Base-by-base conservation (phyloP, 2,797 vertebrate genomes). In the Vultur gryphus region DNA sequence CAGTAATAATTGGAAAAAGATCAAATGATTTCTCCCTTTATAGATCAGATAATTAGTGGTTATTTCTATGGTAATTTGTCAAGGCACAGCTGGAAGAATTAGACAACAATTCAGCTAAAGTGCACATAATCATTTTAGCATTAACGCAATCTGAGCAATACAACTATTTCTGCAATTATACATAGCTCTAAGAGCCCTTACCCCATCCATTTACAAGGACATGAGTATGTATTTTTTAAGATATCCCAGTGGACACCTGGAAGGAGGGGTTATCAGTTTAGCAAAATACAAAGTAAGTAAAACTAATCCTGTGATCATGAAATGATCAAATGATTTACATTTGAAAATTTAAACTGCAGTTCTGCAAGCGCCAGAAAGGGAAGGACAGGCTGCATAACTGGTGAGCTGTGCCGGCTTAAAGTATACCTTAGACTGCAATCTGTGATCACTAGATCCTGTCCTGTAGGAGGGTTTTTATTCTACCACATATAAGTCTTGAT, bases 1-100 rank as follows among this genome's bases (percentile, higher is more conserved):
- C 73, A 58, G 87, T 86, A 95, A 94, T 84, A 94, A 94, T 78
- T 90, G 79, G 54, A 25, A 94, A 96, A 84, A 94, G 89, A 94
- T 95, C 87, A 96, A 95, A 95, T 79, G 24, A 93, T 95, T 84
- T 90, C 61, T 92, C 46, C 65, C 69, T 91, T 92, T 97, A 94
- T 91, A 93, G 93, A 95, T 95, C 79, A 95, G 95, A 89, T 91
- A 96, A 96, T 95, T 93, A 93, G 93, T 95, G 67, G 96, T 90
- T 96, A 90, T 90, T 95, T 93, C 91, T 95, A 35, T 51, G 82
- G 82, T 76, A 96, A 94, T 96, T 96, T 87, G 58, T 94, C 85
- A 93, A 81, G 91, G 80, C 91, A 92, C 84, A 96, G 93, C 81
- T 93, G 89, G 92, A 96, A 93, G 78, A 91, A 93, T 94, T 85